Percentiles rank a stretch among this genome's conserved stretches.
Conservation (phyloP, 2,888 invertebrate genomes). For the Phytoseiulus persimilis region DNA sequence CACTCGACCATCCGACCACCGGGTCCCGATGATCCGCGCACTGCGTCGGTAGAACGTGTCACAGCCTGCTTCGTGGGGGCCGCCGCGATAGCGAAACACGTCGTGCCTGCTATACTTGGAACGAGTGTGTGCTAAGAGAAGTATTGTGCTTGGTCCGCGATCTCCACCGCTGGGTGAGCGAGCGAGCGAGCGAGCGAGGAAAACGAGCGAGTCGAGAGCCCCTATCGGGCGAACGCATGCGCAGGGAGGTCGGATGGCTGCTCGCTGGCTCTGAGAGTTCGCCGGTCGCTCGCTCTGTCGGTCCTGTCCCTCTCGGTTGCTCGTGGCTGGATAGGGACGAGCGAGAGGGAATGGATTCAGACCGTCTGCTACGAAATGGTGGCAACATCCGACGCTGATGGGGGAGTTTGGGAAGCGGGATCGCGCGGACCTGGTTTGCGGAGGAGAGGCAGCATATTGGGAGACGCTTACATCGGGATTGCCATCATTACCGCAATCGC, state of each 20-base stretch:
- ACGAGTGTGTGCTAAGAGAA: neutral
- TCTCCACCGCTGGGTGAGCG: neutral
- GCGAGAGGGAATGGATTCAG: neutral
- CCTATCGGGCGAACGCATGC: neutral
- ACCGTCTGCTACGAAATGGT: neutral
- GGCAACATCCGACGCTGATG: neutral
- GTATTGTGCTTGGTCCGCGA: neutral
- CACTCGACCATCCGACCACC: neutral
- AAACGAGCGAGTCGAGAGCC: neutral
- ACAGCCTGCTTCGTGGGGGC: neutral
- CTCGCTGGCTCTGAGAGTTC: neutral
- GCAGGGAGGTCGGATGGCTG: neutral
- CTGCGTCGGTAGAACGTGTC: neutral
- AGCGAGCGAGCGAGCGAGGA: neutral
- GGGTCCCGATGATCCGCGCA: neutral
- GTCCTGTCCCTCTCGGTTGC: neutral
- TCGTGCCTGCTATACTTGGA: neutral
- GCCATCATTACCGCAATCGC: neutral
- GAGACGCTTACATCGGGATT: neutral
- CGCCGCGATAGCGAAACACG: neutral
- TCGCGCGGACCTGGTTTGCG: neutral
- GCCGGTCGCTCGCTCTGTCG: too few relatives aligned
- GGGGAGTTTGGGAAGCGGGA: neutral
- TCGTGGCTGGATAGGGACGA: neutral
- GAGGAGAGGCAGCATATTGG: neutral